These are phyloP conservation scores for Centropyge bicolor DNA, from an alignment of 2,797 vertebrate genomes.

Conservation along the genomic window DNA sequence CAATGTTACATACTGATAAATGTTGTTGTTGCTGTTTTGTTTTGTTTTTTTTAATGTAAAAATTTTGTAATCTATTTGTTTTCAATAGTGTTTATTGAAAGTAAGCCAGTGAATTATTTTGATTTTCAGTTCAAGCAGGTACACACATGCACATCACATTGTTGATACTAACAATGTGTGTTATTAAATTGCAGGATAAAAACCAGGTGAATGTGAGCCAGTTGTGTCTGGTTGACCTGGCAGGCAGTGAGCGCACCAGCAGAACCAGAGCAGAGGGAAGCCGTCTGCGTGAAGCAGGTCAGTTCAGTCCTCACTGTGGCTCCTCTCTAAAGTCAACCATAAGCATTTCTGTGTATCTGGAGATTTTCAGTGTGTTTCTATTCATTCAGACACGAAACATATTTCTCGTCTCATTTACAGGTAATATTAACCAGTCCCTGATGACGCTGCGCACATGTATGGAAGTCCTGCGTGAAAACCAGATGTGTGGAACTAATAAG, in stretches of 20 bases:
- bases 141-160: not conserved
- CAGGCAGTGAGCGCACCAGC: slow-evolving; percentile 96
- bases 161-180: not conserved
- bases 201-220: slow-evolving; percentile 94
- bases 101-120: not conserved
- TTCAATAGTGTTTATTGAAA: not conserved
- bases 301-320: not conserved
- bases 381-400: not conserved
- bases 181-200: slow-evolving; percentile 87
- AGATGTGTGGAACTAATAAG: slow-evolving; percentile 91
- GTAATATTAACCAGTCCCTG: slow-evolving; percentile 97
- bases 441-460: slow-evolving; percentile 97
- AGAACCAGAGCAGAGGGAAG: slow-evolving; percentile 95
- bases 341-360: not conserved
- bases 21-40: no score
- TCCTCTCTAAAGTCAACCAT: not conserved
- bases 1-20: not conserved
- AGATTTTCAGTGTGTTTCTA: not conserved
- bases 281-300: slow-evolving; percentile 96
- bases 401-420: slow-evolving; percentile 71
- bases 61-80: not conserved
- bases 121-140: not conserved
- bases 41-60: not conserved
- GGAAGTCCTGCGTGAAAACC: slow-evolving; percentile 96
- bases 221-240: slow-evolving; percentile 95